These are phyloP conservation scores for Hydrozoanthus tunicans DNA, from an alignment of 64 coral and sea anemone species.

Conservation along the genomic window DNA sequence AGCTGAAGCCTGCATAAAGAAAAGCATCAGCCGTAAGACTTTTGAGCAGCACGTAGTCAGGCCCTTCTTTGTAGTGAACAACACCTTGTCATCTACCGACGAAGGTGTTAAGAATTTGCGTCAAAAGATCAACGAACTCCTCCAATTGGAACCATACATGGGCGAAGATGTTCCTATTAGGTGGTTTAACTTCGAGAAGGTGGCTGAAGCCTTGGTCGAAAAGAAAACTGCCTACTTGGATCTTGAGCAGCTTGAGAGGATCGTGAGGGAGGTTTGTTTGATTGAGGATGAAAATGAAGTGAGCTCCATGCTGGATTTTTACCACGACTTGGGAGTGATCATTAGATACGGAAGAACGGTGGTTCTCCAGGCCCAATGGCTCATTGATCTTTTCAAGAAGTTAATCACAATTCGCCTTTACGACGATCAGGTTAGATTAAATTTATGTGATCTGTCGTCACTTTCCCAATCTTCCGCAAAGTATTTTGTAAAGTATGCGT, in stretches of 20 bases:
- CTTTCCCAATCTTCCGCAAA: too few relatives aligned
- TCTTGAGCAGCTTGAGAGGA: conserved; percentile 20
- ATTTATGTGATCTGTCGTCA: too few relatives aligned
- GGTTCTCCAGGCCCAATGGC: conserved; percentile 68
- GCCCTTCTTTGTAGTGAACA: conserved; percentile 69
- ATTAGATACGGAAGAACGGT: conserved; percentile 55
- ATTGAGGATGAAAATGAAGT: conserved; percentile 62
- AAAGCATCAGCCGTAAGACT: conserved; percentile 60
- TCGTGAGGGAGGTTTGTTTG: conserved; percentile 55
- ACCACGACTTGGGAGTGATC: conserved; percentile 69
- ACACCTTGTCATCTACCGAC: conserved; percentile 63
- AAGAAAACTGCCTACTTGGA: conserved; percentile 50
- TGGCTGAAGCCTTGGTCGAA: conserved; percentile 19
- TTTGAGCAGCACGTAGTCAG: conserved; percentile 72
- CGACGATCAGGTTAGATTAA: conserved; percentile 47
- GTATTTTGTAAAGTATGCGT: too few relatives aligned
- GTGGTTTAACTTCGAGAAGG: conserved; percentile 82
- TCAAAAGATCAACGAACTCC: conserved; percentile 59
- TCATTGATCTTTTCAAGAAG: conserved; percentile 73
- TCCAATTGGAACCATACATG: conserved; percentile 74
- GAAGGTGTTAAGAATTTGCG: conserved; percentile 53
- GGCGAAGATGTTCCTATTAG: conserved; percentile 71
- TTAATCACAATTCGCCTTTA: conserved; percentile 55
- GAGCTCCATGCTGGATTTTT: conserved; percentile 64
- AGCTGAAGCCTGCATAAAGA: conserved; percentile 70